Conservation (phyloP, 2,113 vertebrate species). For the Phocoena sinus region DNA sequence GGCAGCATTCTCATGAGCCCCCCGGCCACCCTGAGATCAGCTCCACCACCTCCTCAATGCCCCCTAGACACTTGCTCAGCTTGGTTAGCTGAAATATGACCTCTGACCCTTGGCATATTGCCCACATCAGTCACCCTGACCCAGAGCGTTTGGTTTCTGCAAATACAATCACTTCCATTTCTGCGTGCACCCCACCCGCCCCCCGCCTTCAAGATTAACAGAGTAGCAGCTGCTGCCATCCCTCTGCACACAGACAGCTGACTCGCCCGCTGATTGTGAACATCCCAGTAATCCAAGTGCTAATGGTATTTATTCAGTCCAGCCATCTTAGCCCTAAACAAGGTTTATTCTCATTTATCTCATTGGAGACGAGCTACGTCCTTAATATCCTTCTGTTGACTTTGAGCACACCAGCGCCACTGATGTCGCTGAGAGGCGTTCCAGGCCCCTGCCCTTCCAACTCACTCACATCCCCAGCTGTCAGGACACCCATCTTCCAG, state of each 20-base stretch:
- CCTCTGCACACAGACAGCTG: slow-evolving; percentile 52
- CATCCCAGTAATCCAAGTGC: slow-evolving; percentile 12
- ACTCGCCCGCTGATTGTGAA: slow-evolving; percentile 63
- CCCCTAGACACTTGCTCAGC: not conserved
- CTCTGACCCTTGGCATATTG: slow-evolving; percentile 18
- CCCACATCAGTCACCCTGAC: slow-evolving; percentile 21
- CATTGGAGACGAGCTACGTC: slow-evolving; percentile 50
- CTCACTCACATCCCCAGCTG: not conserved
- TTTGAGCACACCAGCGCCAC: slow-evolving; percentile 13
- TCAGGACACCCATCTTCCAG: not conserved
- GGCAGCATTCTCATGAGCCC: not conserved
- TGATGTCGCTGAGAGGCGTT: not conserved
- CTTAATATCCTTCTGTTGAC: slow-evolving; percentile 65
- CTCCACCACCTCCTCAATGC: not conserved
- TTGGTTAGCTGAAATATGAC: slow-evolving; percentile 22
- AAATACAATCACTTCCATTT: slow-evolving; percentile 44
- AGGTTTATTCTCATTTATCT: slow-evolving; percentile 72
- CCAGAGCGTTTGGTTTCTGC: not conserved
- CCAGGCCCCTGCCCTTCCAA: not conserved
- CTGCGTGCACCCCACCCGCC: not conserved
- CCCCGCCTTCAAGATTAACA: not conserved
- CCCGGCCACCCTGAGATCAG: not conserved
- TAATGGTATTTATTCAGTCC: slow-evolving; percentile 72
- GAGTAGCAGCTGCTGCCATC: slow-evolving; percentile 46
- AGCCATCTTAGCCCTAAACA: slow-evolving; percentile 67